Base-by-base conservation (phyloP, 2,888 invertebrate species). In the Parnassius mnemosyne region DNA sequence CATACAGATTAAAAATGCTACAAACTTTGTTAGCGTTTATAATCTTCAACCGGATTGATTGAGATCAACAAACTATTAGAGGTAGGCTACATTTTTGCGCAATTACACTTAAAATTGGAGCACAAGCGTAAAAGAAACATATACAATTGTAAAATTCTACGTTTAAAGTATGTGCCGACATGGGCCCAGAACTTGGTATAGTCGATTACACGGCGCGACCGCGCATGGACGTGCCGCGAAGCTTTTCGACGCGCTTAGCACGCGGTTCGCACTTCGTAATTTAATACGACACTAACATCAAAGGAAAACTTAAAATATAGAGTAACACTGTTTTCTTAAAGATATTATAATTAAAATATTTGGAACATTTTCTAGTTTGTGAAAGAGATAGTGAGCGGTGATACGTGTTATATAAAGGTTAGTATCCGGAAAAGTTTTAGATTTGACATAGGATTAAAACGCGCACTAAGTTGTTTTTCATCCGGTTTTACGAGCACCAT, bases 191-290 rank as follows among this genome's bases (percentile, higher is more conserved):
- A 69, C 68, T 71, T 71, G 68, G 70, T 71, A 84, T 85, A 88
- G 86, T 88, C 85, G 83, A 81, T 73, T 75, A 74, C 74, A 79
- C 77, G 78, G 70, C 83, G 80, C 81, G 83, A 72, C 69, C 66
- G 79, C 65, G 82, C 65, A 67, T 79, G 80, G 84, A 84, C 87
- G 87, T 81, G 80, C 73, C 68, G 66, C 71, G 70, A 72, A 69
- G 66, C 72, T 72, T 71, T 69, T 66, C 74, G 72, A 70, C 65
- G 74, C 69, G 66, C 68, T 66, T 68, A 72, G 66, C 84, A 83
- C 84, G 85, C 83, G 84, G 75, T 72, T 69, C 44, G 57, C 51
- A 46, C 52, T 72, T 70, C 71, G 73, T 68, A 64, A 54, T 51
- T 51, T 51, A 63, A 63, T 10, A 65, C 49, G 63, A 62, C 53